Evolutionary conservation across 2,113 vertebrate genomes (phyloP), one percentile per base, ranked within the genome.

Genomic region (Sapayoa aenigma): DNA sequence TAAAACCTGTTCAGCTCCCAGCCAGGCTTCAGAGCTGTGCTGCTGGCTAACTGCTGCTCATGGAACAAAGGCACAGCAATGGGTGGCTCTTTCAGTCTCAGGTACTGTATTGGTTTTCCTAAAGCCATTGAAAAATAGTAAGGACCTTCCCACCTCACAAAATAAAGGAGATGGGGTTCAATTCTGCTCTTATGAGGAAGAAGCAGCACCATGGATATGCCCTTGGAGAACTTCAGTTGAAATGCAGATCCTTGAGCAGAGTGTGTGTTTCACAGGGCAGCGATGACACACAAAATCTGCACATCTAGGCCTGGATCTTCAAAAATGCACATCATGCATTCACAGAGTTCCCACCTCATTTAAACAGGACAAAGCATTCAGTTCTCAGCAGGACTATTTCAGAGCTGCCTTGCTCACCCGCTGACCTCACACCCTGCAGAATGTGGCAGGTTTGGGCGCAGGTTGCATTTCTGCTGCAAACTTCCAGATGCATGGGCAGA

Each of bases 1-100:
- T 89, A 56, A 95, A 89, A 95, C 95, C 93, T 96, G 94, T 66
- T 94, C 15, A 2, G 91, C 90, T 92, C 67, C 92, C 94, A 74
- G 85, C 47, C 46, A n/a, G 89, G 44, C 92, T 91, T 69, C 1
- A 44, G 90, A 94, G 95, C 84, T 20, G 76, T 71, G 87, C 82
- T 93, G 88, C 88, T 30, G 94, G 87, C 17, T 89, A 91, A 72
- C 1, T 85, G 90, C 82, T 56, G 67, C 85, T 59, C 4, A 13
- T 67, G 60, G 82, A 97, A 96, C 91, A 97, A 91, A 96, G 82
- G 90, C 47, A 4, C 7, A 53, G 87, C 0, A 0, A 81, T 41
- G 90, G 65, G 90, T 30, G 93, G 69, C 88, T 92, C 77, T 88
- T 80, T 15, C 83, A 42, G 55, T 49, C 4, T 1, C 41, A 30